Conservation (phyloP, 2,888 invertebrate genomes). For the Clepsis dumicolana region DNA sequence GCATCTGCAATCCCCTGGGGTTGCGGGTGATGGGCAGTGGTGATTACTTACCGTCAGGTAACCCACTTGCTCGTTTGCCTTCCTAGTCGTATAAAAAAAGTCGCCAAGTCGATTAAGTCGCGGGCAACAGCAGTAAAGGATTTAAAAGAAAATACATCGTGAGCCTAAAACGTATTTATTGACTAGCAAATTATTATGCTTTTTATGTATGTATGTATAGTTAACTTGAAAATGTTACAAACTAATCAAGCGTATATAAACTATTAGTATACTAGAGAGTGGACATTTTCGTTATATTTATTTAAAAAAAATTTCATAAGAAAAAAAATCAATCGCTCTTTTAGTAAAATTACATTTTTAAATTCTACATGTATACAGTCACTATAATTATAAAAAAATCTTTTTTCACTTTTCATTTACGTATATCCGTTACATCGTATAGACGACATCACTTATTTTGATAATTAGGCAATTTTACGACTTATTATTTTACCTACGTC, state of each 20-base stretch:
- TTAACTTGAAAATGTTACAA: slow-evolving; percentile 55
- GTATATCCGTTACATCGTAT: slow-evolving; percentile 82
- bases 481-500: slow-evolving; percentile 19
- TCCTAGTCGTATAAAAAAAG: too few species aligned
- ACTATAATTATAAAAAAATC: slow-evolving; percentile 57
- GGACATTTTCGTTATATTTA: slow-evolving; percentile 66
- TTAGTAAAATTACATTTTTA: slow-evolving; percentile 67
- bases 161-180: slow-evolving; percentile 81
- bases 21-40: too few species aligned
- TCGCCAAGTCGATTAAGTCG: background rate
- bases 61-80: too few species aligned
- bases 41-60: too few species aligned
- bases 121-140: background rate
- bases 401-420: slow-evolving; percentile 74
- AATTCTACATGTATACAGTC: slow-evolving; percentile 51
- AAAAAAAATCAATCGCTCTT: slow-evolving; percentile 31
- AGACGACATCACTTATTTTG: slow-evolving; percentile 59
- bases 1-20: too few species aligned
- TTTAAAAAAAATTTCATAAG: slow-evolving; percentile 45
- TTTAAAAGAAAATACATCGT: slow-evolving; percentile 48
- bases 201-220: slow-evolving; percentile 67
- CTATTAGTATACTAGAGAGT: slow-evolving; percentile 73
- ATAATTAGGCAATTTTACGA: slow-evolving; percentile 38
- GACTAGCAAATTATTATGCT: slow-evolving; percentile 85
- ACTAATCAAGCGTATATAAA: slow-evolving; percentile 48